These are phyloP conservation scores for Philhelius pedissequus DNA, from an alignment of 2,888 invertebrate species.

Conservation along the genomic window DNA sequence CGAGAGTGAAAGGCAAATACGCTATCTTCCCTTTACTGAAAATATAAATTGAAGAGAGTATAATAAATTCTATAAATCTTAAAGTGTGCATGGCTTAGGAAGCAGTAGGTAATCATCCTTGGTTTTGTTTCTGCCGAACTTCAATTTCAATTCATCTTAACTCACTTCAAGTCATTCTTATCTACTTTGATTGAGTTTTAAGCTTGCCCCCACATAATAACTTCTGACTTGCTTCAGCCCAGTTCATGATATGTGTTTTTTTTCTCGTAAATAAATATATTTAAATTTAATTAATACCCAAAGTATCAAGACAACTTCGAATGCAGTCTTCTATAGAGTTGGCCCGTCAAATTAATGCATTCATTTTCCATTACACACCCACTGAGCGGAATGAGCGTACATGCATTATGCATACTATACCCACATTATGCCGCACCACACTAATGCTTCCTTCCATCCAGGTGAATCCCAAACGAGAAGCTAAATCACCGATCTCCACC, in stretches of 20 bases:
- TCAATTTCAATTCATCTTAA: background rate
- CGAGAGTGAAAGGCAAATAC: too few relatives aligned
- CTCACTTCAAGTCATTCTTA: background rate
- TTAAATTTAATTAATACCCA: constrained; percentile 66
- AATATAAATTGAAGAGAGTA: too few relatives aligned
- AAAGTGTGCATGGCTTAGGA: too few relatives aligned
- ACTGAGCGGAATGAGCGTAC: constrained; percentile 49
- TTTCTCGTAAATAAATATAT: constrained; percentile 54
- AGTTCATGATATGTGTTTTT: background rate
- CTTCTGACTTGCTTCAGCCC: background rate
- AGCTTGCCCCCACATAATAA: constrained; percentile 14
- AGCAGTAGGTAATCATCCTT: too few relatives aligned
- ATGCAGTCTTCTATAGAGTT: constrained; percentile 36
- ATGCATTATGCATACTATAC: constrained; percentile 25
- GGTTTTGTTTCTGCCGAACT: background rate
- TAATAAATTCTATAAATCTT: too few relatives aligned
- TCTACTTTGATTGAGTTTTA: constrained; percentile 12
- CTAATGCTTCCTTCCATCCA: constrained; percentile 36
- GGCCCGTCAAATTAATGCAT: constrained; percentile 66
- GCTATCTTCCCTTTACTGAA: too few relatives aligned
- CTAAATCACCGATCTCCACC: constrained; percentile 45
- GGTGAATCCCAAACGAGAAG: constrained; percentile 14
- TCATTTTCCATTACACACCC: constrained; percentile 68
- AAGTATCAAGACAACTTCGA: constrained; percentile 38
- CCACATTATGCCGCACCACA: constrained; percentile 11